These are phyloP conservation scores for Tichodroma muraria DNA, from an alignment of 2,113 vertebrate species.

Conservation along the genomic window DNA sequence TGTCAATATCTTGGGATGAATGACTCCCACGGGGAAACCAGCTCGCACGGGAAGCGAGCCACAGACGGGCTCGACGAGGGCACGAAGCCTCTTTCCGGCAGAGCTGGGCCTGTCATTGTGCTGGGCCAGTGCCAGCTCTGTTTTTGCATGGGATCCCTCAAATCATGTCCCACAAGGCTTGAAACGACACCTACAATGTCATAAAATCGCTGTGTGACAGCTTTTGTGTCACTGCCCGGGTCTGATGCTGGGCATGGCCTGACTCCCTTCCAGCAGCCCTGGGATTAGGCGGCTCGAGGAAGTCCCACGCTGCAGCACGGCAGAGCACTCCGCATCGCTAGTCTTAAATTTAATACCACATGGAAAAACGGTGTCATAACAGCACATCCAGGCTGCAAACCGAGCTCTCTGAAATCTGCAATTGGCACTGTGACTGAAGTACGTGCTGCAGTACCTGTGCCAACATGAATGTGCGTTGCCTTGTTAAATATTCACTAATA, in stretches of 20 bases:
- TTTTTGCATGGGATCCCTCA: neutral
- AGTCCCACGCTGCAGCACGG: neutral
- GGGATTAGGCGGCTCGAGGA: neutral
- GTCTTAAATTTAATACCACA: neutral
- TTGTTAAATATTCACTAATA: neutral
- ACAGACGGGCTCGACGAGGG: neutral
- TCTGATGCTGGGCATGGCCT: neutral
- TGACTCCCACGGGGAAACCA: rapidly evolving
- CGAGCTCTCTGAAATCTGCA: neutral
- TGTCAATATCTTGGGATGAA: no score
- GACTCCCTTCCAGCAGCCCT: neutral
- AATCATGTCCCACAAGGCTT: neutral
- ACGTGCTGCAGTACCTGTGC: neutral
- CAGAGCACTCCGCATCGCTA: neutral
- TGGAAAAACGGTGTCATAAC: neutral
- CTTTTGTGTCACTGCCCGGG: neutral
- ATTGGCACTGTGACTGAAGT: neutral
- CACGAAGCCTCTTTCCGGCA: neutral
- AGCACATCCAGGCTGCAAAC: neutral
- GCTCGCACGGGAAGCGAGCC: neutral
- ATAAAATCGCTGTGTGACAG: neutral
- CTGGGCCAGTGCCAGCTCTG: neutral
- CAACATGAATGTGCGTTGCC: neutral
- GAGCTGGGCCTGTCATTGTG: neutral
- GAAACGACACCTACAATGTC: neutral